Evolutionary conservation across 2,113 vertebrate genomes (phyloP), one percentile per base, ranked within the genome.

Genomic region (Mungos mungo): DNA sequence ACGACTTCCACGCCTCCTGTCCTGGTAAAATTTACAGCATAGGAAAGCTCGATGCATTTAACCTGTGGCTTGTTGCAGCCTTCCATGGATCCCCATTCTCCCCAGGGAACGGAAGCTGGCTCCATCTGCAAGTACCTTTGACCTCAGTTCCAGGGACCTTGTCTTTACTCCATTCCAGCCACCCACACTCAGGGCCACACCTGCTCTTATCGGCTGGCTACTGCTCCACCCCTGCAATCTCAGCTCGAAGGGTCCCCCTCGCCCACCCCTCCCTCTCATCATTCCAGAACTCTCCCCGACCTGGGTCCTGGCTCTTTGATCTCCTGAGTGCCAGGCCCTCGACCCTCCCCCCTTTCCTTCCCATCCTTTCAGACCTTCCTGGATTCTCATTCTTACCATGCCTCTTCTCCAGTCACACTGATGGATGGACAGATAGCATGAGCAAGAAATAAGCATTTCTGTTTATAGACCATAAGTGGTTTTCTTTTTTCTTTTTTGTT

Each of bases 161-260:
- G 60, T 65, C 93, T 87, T 72, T n/a, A 25, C 8, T 74, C 31
- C 15, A 33, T n/a, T 87, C 35, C 41, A 71, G 76, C 74, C 38
- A 76, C 74, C 63, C 23, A 80, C 57, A 33, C 41, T 45, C 65
- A 83, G 77, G 88, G 71, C 72, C 95, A 71, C 93, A 84, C 95
- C 93, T 76, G 12, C 82, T 95, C 35, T 94, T 96, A 93, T 95
- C 95, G 65, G 31, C 31, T 57, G 52, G 38, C 57, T 50, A 19
- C 60, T 68, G 29, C 76, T 88, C 90, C 80, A 90, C 80, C 87
- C 57, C 9, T 19, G 69, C 45, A 45, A 69, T 80, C 74, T 84
- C 86, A 35, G 54, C 82, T 13, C 63, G 25, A 35, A 41, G 33
- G 50, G 86, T 38, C 52, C 47, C 31, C 3, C 47, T 87, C 50